Conservation (phyloP, 1,140 invertebrate genomes). For the Apis florea region DNA sequence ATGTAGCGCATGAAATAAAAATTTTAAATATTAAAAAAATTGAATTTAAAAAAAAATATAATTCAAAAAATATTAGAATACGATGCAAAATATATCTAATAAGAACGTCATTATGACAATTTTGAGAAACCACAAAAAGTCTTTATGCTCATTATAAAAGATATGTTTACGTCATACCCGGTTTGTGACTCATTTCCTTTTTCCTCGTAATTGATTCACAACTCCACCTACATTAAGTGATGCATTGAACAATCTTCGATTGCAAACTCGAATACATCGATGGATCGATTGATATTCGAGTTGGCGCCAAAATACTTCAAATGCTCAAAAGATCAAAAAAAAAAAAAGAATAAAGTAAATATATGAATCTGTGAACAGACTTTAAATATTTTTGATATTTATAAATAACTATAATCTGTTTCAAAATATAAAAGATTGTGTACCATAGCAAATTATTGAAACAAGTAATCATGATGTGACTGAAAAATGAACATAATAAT, state of each 20-base stretch:
- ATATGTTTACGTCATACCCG: conserved; percentile 44
- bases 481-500: neutral
- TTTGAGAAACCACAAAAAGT: neutral
- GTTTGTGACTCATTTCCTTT: conserved; percentile 54
- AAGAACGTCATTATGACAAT: conserved; percentile 5
- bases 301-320: neutral
- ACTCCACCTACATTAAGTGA: neutral
- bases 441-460: neutral
- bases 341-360: neutral
- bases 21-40: neutral
- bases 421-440: neutral
- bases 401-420: neutral
- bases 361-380: neutral
- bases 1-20: neutral
- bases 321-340: neutral
- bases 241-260: conserved; percentile 9
- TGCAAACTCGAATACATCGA: neutral
- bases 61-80: neutral
- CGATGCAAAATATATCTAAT: neutral
- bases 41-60: neutral
- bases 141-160: neutral
- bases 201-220: conserved; percentile 42
- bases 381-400: neutral
- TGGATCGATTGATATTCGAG: neutral
- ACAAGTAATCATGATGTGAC: neutral